Percentiles rank a stretch among this genome's conserved stretches.
Conservation (phyloP, 2,797 vertebrate genomes). For the Chaetophractus vellerosus region DNA sequence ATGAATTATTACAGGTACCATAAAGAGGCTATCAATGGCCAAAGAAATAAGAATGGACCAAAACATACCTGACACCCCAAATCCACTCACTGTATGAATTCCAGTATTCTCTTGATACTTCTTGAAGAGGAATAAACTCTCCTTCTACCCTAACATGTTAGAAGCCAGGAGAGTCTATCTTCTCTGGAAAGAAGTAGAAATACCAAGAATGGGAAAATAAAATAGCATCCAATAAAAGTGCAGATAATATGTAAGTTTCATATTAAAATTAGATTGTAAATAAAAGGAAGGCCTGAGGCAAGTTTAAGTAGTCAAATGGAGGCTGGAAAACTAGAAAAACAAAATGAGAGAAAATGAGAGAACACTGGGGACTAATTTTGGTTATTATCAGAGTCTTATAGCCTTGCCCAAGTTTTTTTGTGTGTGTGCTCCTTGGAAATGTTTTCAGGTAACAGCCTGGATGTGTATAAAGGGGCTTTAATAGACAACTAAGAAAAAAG, state of each 20-base stretch:
- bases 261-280: not conserved
- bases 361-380: not conserved
- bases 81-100: not conserved
- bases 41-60: not conserved
- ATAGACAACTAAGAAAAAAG: not conserved
- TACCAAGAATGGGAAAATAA: conserved; percentile 19
- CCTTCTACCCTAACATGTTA: not conserved
- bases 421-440: not conserved
- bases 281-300: not conserved
- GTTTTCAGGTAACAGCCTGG: not conserved
- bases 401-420: not conserved
- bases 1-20: not conserved
- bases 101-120: not conserved
- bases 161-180: not conserved
- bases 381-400: not conserved
- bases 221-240: not conserved
- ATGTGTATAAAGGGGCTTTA: not conserved
- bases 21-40: not conserved
- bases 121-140: not conserved
- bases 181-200: not conserved
- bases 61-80: not conserved
- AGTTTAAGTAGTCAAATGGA: not conserved
- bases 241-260: not conserved
- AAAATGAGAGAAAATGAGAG: not conserved
- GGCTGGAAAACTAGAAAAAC: not conserved